Base-by-base conservation (phyloP, 2,888 invertebrate species). In the Eupithecia abbreviata region DNA sequence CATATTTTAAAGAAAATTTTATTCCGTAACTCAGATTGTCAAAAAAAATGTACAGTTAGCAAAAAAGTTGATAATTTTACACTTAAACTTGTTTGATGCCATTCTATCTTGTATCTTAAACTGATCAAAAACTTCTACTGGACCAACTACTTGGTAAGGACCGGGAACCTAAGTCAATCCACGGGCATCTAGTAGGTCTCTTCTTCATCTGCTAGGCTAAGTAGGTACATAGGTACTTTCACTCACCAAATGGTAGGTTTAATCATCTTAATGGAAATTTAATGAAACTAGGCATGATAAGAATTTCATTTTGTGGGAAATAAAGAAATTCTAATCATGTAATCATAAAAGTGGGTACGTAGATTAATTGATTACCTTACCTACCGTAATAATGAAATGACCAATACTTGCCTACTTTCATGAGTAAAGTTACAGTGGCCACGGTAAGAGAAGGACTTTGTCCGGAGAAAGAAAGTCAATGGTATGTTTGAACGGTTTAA, bases 291-390 rank as follows among this genome's bases (percentile, higher is more conserved):
- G 42, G 71, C 55, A 42, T 71, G 51, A 58, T 58, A 71, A 71
- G 71, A 71, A 72, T 62, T 62, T 51, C 41, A 70, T 51, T 70
- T 41, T 70, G n/a, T 70, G 7, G 15, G 41, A 70, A 30, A 62
- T 62, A 30, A 62, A 30, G 30, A 62, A 62, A 62, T 45, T 45
- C 51, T 71, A 71, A 71, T 55, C 67, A 68, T 45, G 67, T 66
- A 10, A 45, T 68, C 67, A 67, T 73, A 70, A 66, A 74, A 49
- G 47, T 72, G 75, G 80, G 73, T 73, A 75, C 58, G 51, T 30
- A 12, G 41, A 12, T 67, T 67, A 67, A 67, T 67, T 67, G 67
- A 67, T 67, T 68, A 51, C 51, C 51, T 51, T 45, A 62, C 62
- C 62, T 13, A 43, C 67, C 43, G 43, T 68, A 68, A 68, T 68